phyloP scores from a whole-genome alignment of 2,888 invertebrate species.

The Drosophila acutilabella region DNA sequence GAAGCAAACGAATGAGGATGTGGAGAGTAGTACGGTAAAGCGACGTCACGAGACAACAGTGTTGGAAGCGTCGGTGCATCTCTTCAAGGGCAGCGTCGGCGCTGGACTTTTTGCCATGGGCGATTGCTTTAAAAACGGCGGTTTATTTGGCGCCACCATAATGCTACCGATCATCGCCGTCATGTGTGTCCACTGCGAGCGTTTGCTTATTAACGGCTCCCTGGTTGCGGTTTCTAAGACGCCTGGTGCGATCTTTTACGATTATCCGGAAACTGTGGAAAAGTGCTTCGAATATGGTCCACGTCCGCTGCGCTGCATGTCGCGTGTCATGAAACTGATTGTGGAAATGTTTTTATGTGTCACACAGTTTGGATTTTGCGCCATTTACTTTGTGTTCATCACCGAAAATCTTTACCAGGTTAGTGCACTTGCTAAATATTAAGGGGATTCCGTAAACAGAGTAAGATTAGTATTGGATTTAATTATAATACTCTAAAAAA shows the following conservation, averaged over 20 bases:
- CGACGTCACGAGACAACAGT: slow-evolving; percentile 87
- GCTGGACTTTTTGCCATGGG: slow-evolving; percentile 98
- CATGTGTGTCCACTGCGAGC: slow-evolving; percentile 96
- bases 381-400: slow-evolving; percentile 97
- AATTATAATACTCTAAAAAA: no score
- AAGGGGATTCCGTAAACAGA: neutral
- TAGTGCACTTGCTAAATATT: slow-evolving; percentile 15
- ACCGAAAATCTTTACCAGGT: slow-evolving; percentile 92
- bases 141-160: slow-evolving; percentile 91
- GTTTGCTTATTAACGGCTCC: slow-evolving; percentile 88
- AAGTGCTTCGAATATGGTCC: slow-evolving; percentile 92
- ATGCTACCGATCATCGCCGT: slow-evolving; percentile 93
- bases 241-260: slow-evolving; percentile 86
- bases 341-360: slow-evolving; percentile 95
- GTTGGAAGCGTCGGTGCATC: slow-evolving; percentile 93
- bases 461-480: no score
- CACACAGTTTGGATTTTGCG: slow-evolving; percentile 98
- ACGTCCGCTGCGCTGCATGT: slow-evolving; percentile 87
- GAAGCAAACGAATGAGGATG: slow-evolving; percentile 32
- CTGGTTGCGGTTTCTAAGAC: slow-evolving; percentile 76
- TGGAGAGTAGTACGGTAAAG: slow-evolving; percentile 54
- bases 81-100: slow-evolving; percentile 97
- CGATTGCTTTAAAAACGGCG: slow-evolving; percentile 95
- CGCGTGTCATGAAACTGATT: slow-evolving; percentile 88
- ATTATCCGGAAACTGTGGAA: slow-evolving; percentile 94